A percentile compares a stretch with the other conserved stretches of the same genome.
Conservation (phyloP, 2,113 vertebrate species). For the Anthoscopus minutus region DNA sequence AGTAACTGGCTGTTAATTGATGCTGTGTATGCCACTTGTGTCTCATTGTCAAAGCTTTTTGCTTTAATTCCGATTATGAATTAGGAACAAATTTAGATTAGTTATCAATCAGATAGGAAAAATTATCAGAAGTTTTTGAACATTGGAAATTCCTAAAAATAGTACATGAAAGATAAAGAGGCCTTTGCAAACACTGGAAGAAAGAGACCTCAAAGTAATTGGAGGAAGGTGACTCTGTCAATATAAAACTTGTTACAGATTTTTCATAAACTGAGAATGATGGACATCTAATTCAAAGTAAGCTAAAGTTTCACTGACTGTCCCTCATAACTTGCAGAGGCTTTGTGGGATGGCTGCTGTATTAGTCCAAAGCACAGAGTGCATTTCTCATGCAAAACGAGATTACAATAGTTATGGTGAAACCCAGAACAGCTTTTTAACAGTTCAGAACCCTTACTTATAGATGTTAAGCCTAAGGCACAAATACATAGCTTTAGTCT, state of each 20-base stretch:
- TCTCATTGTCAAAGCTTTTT: not conserved
- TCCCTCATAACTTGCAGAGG: not conserved
- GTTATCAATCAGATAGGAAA: not conserved
- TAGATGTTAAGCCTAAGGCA: not conserved
- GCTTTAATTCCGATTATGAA: not conserved
- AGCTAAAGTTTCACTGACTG: not conserved
- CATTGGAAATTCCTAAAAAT: not conserved
- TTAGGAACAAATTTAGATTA: not conserved
- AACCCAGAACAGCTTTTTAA: not conserved
- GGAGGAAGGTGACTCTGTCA: not conserved
- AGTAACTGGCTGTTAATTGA: not conserved
- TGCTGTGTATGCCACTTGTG: not conserved
- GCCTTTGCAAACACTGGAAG: not conserved
- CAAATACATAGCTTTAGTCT: not conserved
- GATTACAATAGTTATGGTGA: not conserved
- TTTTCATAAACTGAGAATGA: not conserved
- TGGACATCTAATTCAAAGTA: not conserved
- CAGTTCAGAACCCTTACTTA: not conserved
- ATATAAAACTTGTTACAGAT: not conserved
- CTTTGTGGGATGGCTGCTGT: not conserved
- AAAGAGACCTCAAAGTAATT: not conserved
- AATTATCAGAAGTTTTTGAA: not conserved
- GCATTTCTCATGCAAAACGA: not conserved
- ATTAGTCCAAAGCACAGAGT: not conserved
- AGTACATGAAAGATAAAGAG: not conserved